phyloP scores from a whole-genome alignment of 1,140 invertebrate species.

The Calephelis virginiensis region DNA sequence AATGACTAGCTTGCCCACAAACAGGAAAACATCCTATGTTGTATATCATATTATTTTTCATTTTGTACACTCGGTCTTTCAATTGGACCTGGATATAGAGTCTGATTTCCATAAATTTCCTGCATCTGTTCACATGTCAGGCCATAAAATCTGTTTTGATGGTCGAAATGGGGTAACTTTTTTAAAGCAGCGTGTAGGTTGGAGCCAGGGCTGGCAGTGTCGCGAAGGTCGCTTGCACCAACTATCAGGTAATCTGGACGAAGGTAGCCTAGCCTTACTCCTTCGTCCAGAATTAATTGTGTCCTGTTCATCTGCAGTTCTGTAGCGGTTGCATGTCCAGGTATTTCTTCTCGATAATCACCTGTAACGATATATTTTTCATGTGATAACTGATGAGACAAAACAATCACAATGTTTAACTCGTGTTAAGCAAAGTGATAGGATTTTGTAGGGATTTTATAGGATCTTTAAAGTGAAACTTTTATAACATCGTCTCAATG shows the following conservation, averaged over 20 bases:
- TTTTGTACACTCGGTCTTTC: neutral
- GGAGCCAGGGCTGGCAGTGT: conserved; percentile 51
- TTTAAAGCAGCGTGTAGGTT: conserved; percentile 49
- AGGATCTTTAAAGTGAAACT: neutral
- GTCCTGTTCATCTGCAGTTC: conserved; percentile 41
- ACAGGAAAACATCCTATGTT: too few relatives aligned
- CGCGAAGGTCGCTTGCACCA: conserved; percentile 47
- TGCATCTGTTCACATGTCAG: conserved; percentile 50
- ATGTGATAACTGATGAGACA: too few relatives aligned
- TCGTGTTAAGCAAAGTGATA: too few relatives aligned
- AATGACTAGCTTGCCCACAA: too few relatives aligned
- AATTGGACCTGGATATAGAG: neutral
- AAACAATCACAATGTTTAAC: too few relatives aligned
- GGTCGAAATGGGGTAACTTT: conserved; percentile 46
- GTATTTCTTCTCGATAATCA: neutral
- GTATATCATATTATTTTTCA: too few relatives aligned
- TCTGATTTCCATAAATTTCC: conserved; percentile 28
- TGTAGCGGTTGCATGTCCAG: conserved; percentile 43
- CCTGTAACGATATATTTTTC: neutral
- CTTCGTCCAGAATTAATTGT: conserved; percentile 46
- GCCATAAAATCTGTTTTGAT: conserved; percentile 34
- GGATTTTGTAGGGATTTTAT: neutral
- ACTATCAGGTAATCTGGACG: conserved; percentile 46
- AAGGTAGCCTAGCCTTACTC: conserved; percentile 45
- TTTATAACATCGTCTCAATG: too few relatives aligned